These are phyloP conservation scores for Limenitis camilla DNA, from an alignment of 2,888 invertebrate species.

Conservation along the genomic window DNA sequence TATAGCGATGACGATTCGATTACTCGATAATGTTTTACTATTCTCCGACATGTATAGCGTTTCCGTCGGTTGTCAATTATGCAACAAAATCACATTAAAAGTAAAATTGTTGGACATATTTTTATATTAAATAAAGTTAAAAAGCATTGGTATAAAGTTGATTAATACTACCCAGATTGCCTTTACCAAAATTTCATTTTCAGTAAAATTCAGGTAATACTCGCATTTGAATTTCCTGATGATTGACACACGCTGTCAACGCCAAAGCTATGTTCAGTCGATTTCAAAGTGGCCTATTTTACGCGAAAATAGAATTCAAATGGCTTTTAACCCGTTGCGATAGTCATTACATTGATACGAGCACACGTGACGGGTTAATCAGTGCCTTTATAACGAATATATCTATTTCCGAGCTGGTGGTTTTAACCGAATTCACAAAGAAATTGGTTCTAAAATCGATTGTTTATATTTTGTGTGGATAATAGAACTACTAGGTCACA, in stretches of 20 bases:
- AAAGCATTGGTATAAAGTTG: neutral
- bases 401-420: too few species aligned
- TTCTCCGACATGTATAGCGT: too few species aligned
- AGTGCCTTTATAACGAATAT: neutral
- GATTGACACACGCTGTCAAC: conserved; percentile 20
- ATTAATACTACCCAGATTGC: neutral
- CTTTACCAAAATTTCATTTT: neutral
- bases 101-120: too few species aligned
- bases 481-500: too few species aligned
- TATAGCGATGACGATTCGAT: too few species aligned
- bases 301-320: conserved; percentile 17
- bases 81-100: too few species aligned
- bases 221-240: conserved; percentile 15
- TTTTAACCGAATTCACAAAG: too few species aligned
- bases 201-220: conserved; percentile 15
- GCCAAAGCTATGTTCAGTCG: conserved; percentile 14
- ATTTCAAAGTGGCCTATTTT: conserved; percentile 18
- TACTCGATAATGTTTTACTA: too few species aligned
- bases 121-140: too few species aligned
- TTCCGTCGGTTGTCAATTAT: too few species aligned
- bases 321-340: conserved; percentile 6
- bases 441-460: too few species aligned
- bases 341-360: neutral
- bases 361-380: neutral
- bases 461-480: too few species aligned